Base-by-base conservation (phyloP, 2,888 invertebrate genomes). In the Erebia aethiops region DNA sequence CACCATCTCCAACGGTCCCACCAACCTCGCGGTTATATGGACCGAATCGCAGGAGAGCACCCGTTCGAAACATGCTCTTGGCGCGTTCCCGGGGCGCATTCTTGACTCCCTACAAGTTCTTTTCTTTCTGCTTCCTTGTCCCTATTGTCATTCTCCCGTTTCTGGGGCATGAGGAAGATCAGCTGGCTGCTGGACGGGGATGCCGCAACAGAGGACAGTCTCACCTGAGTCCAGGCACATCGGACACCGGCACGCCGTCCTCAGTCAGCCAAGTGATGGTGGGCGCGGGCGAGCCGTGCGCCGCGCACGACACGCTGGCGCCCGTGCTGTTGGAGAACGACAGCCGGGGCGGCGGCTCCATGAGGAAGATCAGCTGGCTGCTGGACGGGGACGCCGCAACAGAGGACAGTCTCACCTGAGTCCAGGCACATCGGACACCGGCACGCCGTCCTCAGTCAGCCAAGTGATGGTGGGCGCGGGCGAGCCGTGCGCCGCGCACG, bases 291-390 rank as follows among this genome's bases (percentile, higher is more conserved):
- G 95, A 94, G 71, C 97, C 97, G 84, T 96, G 96, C 1, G 97
- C 97, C 2, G 96, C 95, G 82, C 97, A 97, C 72, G 95, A 95
- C 72, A 96, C 95, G 81, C 95, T 94, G 41, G 96, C 95, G n/a
- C 97, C 97, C 13, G 96, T 95, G 74, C 96, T 96, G 89, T 97
- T 97, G 78, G 96, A 96, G 91, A 96, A 97, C 77, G 95, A 94
- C 75, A 97, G 93, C 77, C 95, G 95, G n/a, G 96, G 94, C 21
- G 96, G 96, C 16, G 97, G 35, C 35, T 35, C 35, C 35, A 7
- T 35, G 35, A 35, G 35, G 35, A 35, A 35, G 35, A 35, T 35
- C 35, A 35, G 35, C 35, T 35, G 35, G 1, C 35, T 35, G 35
- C 35, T 35, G 5, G 35, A 35, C 35, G 35, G 35, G 35, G 35